Evolutionary conservation across 2,113 vertebrate genomes (phyloP), one percentile per base, ranked within the genome.

Genomic region (Lasiurus borealis): DNA sequence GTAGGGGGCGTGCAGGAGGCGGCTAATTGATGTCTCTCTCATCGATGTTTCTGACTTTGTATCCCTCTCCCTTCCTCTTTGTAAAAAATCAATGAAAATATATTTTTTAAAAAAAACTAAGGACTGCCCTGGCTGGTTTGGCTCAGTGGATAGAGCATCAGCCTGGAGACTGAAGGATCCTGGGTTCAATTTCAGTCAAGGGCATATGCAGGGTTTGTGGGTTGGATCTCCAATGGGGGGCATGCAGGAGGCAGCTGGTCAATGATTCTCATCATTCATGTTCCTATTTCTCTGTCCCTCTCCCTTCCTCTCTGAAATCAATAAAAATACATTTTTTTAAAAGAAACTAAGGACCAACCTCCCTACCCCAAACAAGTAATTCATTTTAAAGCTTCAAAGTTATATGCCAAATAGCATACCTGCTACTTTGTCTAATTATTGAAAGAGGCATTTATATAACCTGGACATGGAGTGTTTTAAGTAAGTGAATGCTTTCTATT

Each of bases 321-420:
- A 62, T 62, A 62, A 62, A 62, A 62, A 62, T 25, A 27, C 4
- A 25, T 62, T 62, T 11, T 10, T 62, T 62, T 62, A 25, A 64
- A 13, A 14, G 29, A 66, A 66, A 66, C 29, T 31, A 31, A 31
- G 64, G 64, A 31, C 59, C 59, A 62, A 66, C 23, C 18, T 75
- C 54, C 73, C 34, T 40, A 84, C 40, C 18, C 36, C 81, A 92
- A 73, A 95, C 40, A 91, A 62, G 6, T 62, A 88, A 80, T 36
- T 64, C 4, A n/a, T 66, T 88, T 91, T 89, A 93, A 83, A 91
- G 57, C 40, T 85, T 94, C 66, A 48, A 78, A 14, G 16, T 68
- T 88, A 84, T 81, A 12, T 34, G 27, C 31, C 44, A 89, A 92
- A 88, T 87, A 69, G n/a, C 73, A 64, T 50, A 73, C 54, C 34